A percentile compares a stretch with the other conserved stretches of the same genome.
Evolutionary conservation across 2,113 vertebrate genomes (phyloP).

Genomic region (Mus spicilegus): DNA sequence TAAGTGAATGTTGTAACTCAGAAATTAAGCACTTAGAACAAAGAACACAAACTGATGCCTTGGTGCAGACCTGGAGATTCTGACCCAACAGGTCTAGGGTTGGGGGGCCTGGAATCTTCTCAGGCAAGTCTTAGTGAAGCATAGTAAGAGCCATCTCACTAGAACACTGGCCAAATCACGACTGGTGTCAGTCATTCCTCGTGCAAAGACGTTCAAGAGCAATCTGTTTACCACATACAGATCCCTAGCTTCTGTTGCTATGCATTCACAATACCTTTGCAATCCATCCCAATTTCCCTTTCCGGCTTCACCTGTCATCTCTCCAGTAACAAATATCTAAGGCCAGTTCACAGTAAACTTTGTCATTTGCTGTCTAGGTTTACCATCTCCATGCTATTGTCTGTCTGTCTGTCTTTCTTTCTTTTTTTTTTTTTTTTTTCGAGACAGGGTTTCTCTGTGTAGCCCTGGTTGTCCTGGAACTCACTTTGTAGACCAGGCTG

Average conservation of each 20-base stretch:
- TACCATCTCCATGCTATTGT: not conserved
- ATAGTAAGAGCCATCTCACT: not conserved
- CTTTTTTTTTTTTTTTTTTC: no score
- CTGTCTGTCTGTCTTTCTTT: no score
- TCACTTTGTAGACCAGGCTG: no score
- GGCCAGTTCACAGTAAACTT: not conserved
- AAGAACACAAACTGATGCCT: not conserved
- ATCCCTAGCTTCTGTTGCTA: not conserved
- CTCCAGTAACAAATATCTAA: not conserved
- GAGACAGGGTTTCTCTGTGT: no score
- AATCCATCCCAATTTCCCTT: not conserved
- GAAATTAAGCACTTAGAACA: slow-evolving; percentile 18
- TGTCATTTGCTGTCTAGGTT: not conserved
- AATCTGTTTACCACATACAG: not conserved
- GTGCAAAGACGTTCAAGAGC: not conserved
- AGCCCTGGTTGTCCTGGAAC: no score
- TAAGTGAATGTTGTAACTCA: not conserved
- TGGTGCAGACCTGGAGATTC: not conserved
- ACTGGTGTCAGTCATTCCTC: no score
- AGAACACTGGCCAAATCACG: not conserved
- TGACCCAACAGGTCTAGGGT: not conserved
- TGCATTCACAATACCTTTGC: not conserved
- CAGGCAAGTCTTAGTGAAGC: not conserved
- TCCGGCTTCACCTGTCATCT: not conserved
- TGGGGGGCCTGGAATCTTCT: not conserved